Evolutionary conservation across 64 coral and sea anemone species (phyloP), one percentile per base, ranked within the genome.

Genomic region (Actinia tenebrosa): DNA sequence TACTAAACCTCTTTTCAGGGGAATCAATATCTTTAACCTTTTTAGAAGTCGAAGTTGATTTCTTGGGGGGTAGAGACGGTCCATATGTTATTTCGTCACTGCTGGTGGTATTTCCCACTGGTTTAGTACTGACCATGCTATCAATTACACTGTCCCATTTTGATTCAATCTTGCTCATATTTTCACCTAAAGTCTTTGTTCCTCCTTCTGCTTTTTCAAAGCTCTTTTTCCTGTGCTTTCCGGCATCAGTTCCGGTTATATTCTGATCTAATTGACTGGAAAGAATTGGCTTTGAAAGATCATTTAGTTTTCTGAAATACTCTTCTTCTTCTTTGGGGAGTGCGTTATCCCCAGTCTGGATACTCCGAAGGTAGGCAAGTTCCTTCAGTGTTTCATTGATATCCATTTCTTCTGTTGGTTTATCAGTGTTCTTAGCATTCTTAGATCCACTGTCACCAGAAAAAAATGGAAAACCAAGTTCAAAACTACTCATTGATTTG

Each of bases 281-380:
- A 62, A 56, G 20, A 60, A n/a, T 61, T 61, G 83, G 7, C 26
- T 85, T 85, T 13, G 83, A 85, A 45, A 85, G 53, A 85, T 85
- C 83, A 20, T 85, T 85, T 9, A 85, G 10, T 85, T 85, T 60
- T 20, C 50, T 59, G 37, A 85, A 85, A 54, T 85, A 85, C 19
- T 85, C 83, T 45, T 85, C 83, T 85, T 85, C 83, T 46, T 85
- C 83, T 43, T 64, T 85, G 7, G 83, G 83, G 54, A 85, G 83
- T 8, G 83, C 53, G 20, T 85, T 61, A 3, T 55, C 83, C 11
- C 83, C 83, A 59, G 83, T 85, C 56, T 85, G 83, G 7, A 85
- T 85, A 30, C 83, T 85, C 83, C 83, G 45, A 17, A 85, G 56
- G 42, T 85, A 85, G 17, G 83, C 83, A 2, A 85, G 56, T 30